phyloP scores from a whole-genome alignment of 2,888 invertebrate genomes.

The Sarcophaga rosellei region DNA sequence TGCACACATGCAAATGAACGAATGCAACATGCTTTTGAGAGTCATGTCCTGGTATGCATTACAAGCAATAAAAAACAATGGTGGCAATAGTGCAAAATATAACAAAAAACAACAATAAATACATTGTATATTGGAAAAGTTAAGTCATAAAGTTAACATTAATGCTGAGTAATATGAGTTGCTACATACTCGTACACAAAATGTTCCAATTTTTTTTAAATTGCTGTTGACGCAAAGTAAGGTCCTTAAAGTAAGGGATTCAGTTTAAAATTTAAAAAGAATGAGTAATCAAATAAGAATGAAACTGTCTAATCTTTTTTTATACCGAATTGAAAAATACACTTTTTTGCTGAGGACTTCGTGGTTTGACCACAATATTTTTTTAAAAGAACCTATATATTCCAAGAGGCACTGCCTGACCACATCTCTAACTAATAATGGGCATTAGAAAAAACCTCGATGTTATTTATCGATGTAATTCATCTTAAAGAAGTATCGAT shows the following conservation, averaged over 20 bases:
- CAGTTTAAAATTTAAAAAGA: neutral
- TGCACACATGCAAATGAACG: neutral
- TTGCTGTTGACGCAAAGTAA: neutral
- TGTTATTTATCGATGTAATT: too few species aligned
- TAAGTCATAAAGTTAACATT: slow-evolving; percentile 45
- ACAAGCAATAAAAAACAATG: neutral
- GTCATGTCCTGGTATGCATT: neutral
- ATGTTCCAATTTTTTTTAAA: neutral
- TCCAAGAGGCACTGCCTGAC: too few species aligned
- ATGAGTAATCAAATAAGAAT: neutral
- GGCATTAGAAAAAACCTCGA: too few species aligned
- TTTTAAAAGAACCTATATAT: too few species aligned
- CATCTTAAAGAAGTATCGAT: too few species aligned
- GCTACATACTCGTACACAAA: neutral
- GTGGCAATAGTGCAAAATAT: neutral
- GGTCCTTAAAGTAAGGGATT: neutral
- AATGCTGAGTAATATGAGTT: slow-evolving; percentile 31
- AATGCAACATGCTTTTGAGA: neutral
- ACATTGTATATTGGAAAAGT: slow-evolving; percentile 28
- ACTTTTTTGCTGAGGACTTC: too few species aligned
- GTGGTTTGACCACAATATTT: too few species aligned
- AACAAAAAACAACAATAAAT: neutral
- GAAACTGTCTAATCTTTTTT: too few species aligned
- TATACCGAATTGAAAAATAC: too few species aligned
- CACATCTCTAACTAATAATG: too few species aligned